Evolutionary conservation across 2,797 vertebrate species (phyloP).

Genomic region (Bradypodion ventrale): DNA sequence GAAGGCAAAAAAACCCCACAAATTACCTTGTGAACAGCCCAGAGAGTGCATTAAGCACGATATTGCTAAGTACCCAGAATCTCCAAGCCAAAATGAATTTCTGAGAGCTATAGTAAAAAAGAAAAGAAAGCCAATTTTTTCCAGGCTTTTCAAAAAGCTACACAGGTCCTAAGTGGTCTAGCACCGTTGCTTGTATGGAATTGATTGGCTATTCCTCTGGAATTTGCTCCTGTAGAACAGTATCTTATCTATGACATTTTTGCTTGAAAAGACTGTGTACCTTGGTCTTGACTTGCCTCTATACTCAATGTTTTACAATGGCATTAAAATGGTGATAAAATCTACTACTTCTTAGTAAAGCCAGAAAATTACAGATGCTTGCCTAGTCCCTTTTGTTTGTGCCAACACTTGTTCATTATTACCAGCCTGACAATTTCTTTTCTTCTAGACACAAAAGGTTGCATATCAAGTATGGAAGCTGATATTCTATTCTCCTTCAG

Average conservation of each 20-base stretch:
- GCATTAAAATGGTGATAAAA: too few relatives aligned
- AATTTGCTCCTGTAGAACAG: neutral
- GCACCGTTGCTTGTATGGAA: neutral
- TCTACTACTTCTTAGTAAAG: neutral
- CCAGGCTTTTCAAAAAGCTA: too few relatives aligned
- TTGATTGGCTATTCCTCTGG: neutral
- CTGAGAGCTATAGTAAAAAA: too few relatives aligned
- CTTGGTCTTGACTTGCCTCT: neutral
- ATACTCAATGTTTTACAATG: neutral
- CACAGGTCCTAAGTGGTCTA: too few relatives aligned
- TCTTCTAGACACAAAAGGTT: conserved; percentile 60
- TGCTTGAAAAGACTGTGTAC: neutral
- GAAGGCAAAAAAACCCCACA: too few relatives aligned
- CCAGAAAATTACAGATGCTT: neutral
- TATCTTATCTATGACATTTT: neutral
- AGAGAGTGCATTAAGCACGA: too few relatives aligned
- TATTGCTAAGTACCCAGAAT: too few relatives aligned
- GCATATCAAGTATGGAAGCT: conserved; percentile 64
- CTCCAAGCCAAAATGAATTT: too few relatives aligned
- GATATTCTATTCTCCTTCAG: conserved; percentile 70
- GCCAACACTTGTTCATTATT: neutral
- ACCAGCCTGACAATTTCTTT: conserved; percentile 23
- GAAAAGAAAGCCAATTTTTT: too few relatives aligned
- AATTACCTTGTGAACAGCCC: too few relatives aligned
- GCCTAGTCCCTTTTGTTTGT: neutral